Conservation (phyloP, 2,888 invertebrate species). For the Cheilosia scutellata region DNA sequence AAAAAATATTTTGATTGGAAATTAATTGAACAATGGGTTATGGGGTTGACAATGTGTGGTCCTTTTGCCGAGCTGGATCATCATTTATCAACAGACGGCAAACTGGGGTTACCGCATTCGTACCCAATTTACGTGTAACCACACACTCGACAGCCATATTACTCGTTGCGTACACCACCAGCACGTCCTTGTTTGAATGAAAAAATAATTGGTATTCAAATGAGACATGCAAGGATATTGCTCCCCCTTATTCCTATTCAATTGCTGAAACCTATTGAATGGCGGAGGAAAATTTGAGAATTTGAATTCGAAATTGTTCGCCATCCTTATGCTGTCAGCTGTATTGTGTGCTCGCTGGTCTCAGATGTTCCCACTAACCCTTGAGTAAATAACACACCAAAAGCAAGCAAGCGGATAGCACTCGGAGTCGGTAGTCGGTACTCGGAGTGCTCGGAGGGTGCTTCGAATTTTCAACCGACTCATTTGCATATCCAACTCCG, state of each 20-base stretch:
- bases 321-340: constrained; percentile 52
- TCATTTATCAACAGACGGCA: constrained; percentile 55
- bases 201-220: constrained; percentile 70
- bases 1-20: constrained; percentile 76
- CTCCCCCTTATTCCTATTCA: constrained; percentile 53
- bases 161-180: neutral
- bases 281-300: constrained; percentile 65
- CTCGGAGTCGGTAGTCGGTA: neutral
- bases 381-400: constrained; percentile 68
- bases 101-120: constrained; percentile 16
- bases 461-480: constrained; percentile 35
- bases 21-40: constrained; percentile 71
- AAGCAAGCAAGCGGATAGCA: constrained; percentile 12
- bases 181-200: constrained; percentile 26
- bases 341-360: constrained; percentile 43
- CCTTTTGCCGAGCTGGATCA: constrained; percentile 58
- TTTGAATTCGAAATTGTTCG: constrained; percentile 60
- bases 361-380: constrained; percentile 73
- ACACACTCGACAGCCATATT: constrained; percentile 35
- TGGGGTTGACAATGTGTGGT: constrained; percentile 73
- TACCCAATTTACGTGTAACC: constrained; percentile 41
- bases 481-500: constrained; percentile 68
- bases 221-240: constrained; percentile 39
- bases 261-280: constrained; percentile 66
- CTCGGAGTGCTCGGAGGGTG: constrained; percentile 9